These are phyloP conservation scores for Myotis vivesi DNA, from an alignment of 2,797 vertebrate species.

Conservation along the genomic window DNA sequence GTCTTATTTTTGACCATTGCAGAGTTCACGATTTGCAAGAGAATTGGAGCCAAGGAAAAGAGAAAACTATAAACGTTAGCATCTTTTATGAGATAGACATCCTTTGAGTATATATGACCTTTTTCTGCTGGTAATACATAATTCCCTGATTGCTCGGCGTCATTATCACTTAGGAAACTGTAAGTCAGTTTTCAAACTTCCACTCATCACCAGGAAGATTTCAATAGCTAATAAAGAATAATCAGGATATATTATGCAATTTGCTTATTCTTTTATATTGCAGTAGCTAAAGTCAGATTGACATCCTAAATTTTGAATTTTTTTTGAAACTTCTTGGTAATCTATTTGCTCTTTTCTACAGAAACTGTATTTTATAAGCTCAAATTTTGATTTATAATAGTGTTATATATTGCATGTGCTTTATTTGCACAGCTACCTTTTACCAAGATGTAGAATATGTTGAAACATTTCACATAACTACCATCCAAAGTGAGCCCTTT, in stretches of 20 bases:
- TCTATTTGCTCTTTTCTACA: constrained; percentile 25
- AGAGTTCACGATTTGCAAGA: background rate
- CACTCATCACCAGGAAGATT: background rate
- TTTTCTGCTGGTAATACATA: background rate
- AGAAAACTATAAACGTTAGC: background rate
- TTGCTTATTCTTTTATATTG: constrained; percentile 25
- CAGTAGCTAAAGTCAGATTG: constrained; percentile 33
- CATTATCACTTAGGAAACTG: background rate
- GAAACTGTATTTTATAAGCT: background rate
- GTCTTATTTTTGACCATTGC: constrained; percentile 74
- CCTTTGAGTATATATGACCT: background rate
- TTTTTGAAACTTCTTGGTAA: constrained; percentile 10
- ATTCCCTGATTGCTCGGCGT: constrained; percentile 16
- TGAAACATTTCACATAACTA: background rate
- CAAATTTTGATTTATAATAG: background rate
- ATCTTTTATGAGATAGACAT: background rate
- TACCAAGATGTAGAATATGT: background rate
- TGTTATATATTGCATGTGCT: background rate
- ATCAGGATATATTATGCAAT: constrained; percentile 4
- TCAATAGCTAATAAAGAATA: constrained; percentile 33
- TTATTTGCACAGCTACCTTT: background rate
- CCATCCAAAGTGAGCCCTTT: background rate
- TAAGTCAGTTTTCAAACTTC: background rate
- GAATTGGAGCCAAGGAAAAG: background rate
- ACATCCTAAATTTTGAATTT: background rate